phyloP scores from a whole-genome alignment of 2,797 vertebrate genomes.

The Ptychobarbus kaznakovi region DNA sequence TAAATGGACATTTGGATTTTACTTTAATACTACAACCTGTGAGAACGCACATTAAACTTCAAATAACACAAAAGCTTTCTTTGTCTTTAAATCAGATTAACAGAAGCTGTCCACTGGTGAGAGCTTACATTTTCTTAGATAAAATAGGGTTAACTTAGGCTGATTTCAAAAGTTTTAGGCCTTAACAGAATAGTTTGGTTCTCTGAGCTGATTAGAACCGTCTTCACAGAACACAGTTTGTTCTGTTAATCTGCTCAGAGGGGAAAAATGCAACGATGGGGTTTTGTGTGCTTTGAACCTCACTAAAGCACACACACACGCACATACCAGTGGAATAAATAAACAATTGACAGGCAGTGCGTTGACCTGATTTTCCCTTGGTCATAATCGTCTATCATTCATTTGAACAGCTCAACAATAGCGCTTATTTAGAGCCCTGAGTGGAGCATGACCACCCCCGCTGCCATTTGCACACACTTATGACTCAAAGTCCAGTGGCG shows the following conservation, averaged over 20 bases:
- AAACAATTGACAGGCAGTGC: conserved; percentile 24
- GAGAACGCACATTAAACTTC: neutral
- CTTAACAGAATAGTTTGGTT: conserved; percentile 31
- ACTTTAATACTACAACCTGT: neutral
- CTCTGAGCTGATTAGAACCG: conserved; percentile 25
- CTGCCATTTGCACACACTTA: conserved; percentile 10
- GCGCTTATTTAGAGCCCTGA: conserved; percentile 17
- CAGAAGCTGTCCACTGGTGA: conserved; percentile 15
- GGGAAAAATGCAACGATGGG: neutral
- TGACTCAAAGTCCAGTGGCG: conserved; percentile 4
- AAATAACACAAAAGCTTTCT: neutral
- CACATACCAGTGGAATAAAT: conserved; percentile 39
- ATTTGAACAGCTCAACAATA: conserved; percentile 17
- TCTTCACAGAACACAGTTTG: conserved; percentile 34
- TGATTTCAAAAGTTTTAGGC: conserved; percentile 28
- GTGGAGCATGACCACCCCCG: neutral
- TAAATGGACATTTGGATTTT: neutral
- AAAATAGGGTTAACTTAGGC: conserved; percentile 26
- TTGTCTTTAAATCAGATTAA: conserved; percentile 10
- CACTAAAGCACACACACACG: conserved; percentile 11
- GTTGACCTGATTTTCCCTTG: conserved; percentile 37
- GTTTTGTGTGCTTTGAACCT: conserved; percentile 26
- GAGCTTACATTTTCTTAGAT: conserved; percentile 6
- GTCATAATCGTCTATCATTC: conserved; percentile 25
- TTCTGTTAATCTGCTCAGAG: conserved; percentile 35